Base-by-base conservation (phyloP, 2,113 vertebrate genomes). In the Pelusios castaneus region DNA sequence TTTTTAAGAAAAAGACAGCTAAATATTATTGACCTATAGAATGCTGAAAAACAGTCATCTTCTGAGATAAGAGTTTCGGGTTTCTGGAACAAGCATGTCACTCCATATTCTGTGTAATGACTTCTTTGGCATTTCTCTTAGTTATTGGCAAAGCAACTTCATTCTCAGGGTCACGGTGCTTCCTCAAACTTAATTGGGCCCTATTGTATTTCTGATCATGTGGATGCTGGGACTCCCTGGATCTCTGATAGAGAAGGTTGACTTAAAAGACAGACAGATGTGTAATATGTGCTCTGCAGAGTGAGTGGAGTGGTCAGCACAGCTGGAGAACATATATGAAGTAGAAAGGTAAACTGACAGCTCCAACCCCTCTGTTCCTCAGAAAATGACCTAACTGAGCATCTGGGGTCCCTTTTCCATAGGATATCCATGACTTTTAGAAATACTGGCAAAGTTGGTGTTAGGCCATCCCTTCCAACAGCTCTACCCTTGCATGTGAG, bases 361-460 rank as follows among this genome's bases (percentile, higher is more conserved):
- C 24, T 25, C 25, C 21, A 41, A 27, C 25, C 29, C 43, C 55
- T 88, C 43, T 9, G 76, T 67, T 49, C 56, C 51, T 11, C 56
- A 84, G 52, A 81, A 77, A 58, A 7, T 63, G 10, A 52, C 55
- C 51, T 89, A n/a, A 17, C 10, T 38, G 77, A 34, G 63, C 0
- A 86, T 1, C 3, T 43, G 76, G 49, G 13, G 84, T 24, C 82
- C 8, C 55, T 27, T 86, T 38, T 88, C 8, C 11, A 60, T 58
- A 31, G 55, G 10, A 4, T 89, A n/a, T 29, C 21, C 1, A 56
- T 22, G 21, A 7, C 10, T 89, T 34, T 19, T 89, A 22, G 34
- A 88, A 12, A 56, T 38, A 6, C 4, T 38, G 22, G 80, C 17
- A 6, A 1, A 0, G 0, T 4, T 63, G 10, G 47, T 10, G 70